Evolutionary conservation across 1,140 invertebrate genomes (phyloP), one percentile per base, ranked within the genome.

Genomic region (Lepidurus arcticus): DNA sequence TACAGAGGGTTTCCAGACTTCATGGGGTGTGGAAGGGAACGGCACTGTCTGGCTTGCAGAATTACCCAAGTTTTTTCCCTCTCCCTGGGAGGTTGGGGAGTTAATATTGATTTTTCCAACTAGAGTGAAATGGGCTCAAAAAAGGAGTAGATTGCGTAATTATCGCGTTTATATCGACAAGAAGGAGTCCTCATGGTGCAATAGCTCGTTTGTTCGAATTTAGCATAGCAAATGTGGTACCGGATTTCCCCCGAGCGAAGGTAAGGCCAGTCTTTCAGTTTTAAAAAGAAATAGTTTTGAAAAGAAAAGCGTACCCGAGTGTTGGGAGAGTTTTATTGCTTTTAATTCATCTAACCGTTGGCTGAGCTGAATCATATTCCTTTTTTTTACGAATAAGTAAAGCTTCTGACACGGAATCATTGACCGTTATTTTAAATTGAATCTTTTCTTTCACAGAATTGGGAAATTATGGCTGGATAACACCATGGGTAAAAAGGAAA

Each of bases 171-270:
- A 13, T 65, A 21, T 65, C 53, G 53, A 65, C 53, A 65, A 65
- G 21, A 65, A 65, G 1, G 53, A 65, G 53, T 21, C 13, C 21
- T 21, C 21, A 7, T 65, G 53, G 53, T 65, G 53, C 53, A 65
- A 65, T 13, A 65, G 53, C 45, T 47, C 10, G 45, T 21, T 65
- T 21, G 53, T 16, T 65, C 16, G 47, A 65, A 65, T 0, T 16
- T 65, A 21, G n/a, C 13, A 65, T 21, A 65, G 53, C 7, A 65
- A 65, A n/a, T 65, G 53, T 65, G 53, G 16, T 21, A 65, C 53
- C 53, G 53, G 53, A 65, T 65, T 65, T 65, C 53, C 53, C 53
- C 53, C 53, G 53, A 65, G 53, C 53, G 53, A 65, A 65, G 53
- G 53, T 65, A 65, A 65, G 53, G 53, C 53, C n/a, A 65, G 53